phyloP scores from a whole-genome alignment of 92 coral and sea anemone species.

The Isaurus tuberculatus region DNA sequence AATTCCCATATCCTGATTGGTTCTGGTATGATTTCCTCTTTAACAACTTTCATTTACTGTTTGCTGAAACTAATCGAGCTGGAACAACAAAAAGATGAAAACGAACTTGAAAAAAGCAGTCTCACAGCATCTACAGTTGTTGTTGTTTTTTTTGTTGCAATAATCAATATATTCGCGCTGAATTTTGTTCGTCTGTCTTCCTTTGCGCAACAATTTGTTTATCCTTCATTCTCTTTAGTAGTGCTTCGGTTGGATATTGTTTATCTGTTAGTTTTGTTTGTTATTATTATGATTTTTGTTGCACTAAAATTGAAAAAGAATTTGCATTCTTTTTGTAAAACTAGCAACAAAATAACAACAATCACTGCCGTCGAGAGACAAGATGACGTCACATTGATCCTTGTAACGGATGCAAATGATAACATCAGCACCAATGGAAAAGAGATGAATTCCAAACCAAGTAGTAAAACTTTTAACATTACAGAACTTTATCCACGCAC shows the following conservation, averaged over 20 bases:
- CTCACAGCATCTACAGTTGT: neutral
- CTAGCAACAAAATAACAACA: neutral
- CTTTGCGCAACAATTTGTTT: neutral
- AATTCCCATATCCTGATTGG: neutral
- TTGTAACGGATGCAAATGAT: neutral
- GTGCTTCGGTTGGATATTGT: neutral
- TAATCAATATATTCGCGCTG: neutral
- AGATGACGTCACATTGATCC: neutral
- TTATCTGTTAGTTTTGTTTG: neutral
- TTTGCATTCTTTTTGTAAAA: neutral
- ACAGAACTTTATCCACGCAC: neutral
- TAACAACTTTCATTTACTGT: neutral
- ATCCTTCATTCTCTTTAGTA: neutral
- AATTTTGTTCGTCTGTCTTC: neutral
- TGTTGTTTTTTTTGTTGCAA: neutral
- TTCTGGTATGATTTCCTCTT: slow-evolving; percentile 3
- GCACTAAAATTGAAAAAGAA: neutral
- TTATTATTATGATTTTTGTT: neutral
- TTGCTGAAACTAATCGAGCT: neutral
- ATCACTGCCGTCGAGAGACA: neutral
- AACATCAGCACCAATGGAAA: neutral
- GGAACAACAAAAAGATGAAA: neutral
- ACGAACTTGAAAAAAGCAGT: neutral
- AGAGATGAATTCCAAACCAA: neutral
- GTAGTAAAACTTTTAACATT: neutral